Evolutionary conservation across 2,797 vertebrate species (phyloP).

Genomic region (Chelon auratus): DNA sequence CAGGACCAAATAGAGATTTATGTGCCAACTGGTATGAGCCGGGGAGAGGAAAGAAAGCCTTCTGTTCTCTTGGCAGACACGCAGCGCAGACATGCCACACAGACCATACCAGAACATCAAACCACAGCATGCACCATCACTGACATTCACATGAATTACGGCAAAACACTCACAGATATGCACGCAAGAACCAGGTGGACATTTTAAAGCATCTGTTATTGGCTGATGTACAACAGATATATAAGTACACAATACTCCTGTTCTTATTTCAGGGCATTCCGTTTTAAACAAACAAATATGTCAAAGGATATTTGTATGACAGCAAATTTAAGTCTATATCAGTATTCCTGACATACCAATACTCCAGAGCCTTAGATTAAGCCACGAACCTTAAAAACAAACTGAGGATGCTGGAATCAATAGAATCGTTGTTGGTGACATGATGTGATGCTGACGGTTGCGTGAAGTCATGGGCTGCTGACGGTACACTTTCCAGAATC

Average conservation of each 20-base stretch:
- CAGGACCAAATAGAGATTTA: constrained; percentile 66
- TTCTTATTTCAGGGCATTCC: constrained; percentile 28
- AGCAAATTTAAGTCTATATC: constrained; percentile 61
- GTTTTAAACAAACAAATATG: constrained; percentile 55
- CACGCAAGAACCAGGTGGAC: constrained; percentile 13
- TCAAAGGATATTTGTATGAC: constrained; percentile 38
- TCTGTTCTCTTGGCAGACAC: constrained; percentile 64
- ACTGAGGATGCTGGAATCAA: constrained; percentile 60
- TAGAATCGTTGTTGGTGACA: constrained; percentile 48
- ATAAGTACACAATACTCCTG: constrained; percentile 6
- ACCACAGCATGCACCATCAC: constrained; percentile 46
- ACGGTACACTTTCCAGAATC: constrained; percentile 58
- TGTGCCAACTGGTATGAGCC: constrained; percentile 57
- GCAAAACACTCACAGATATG: constrained; percentile 28
- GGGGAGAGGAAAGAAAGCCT: constrained; percentile 67
- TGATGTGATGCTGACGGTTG: constrained; percentile 40
- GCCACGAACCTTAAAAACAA: constrained; percentile 60
- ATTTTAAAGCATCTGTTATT: neutral
- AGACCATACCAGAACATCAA: constrained; percentile 59
- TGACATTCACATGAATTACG: constrained; percentile 58
- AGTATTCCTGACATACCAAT: constrained; percentile 51
- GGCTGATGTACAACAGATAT: neutral
- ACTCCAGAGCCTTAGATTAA: no score
- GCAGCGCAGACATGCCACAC: constrained; percentile 54
- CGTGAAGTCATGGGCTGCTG: constrained; percentile 56